Evolutionary conservation across 2,797 vertebrate species (phyloP), one percentile per base, ranked within the genome.

Genomic region (Pseudopleuronectes americanus): DNA sequence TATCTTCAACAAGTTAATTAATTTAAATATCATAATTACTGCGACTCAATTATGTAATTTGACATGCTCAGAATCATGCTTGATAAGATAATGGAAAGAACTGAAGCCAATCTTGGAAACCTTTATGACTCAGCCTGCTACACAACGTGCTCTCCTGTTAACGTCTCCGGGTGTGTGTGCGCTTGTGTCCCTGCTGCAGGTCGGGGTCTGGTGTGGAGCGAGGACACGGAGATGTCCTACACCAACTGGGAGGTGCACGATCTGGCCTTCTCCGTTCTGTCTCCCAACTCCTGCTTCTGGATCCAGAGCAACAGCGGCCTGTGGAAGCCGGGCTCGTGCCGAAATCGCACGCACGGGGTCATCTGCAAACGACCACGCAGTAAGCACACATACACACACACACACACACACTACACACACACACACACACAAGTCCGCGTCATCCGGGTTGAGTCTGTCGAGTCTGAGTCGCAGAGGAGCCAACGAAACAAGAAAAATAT

Each of bases 281-380:
- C 97, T 38, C 95, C 95, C 70, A 98, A 98, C 87, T 97, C 96
- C 88, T 99, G 98, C 92, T 98, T 97, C 93, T 99, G 97, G 97
- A 97, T 99, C 85, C 95, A 97, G 90, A 97, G 96, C 88, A 97
- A 94, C 92, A 97, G 94, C 0, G 98, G 97, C 4, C 79, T 95
- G 52, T 99, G 98, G 98, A 96, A 87, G 48, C 93, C 97, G 0
- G 97, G 96, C 3, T 96, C 96, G 74, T 99, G 98, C 92, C 92
- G 93, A 57, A 98, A 98, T 1, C 69, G 96, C 74, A 97, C 96
- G 12, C 98, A 98, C 66, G 97, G 97, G 0, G 95, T 99, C 43
- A 96, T 99, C 84, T 99, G 98, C 92, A 99, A 99, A 80, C 92
- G 94, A 47, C 92, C 95, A 2, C 94, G 96, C 86, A 96, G 98